Base-by-base conservation (phyloP, 2,113 vertebrate species). In the Poeciliopsis prolifica region DNA sequence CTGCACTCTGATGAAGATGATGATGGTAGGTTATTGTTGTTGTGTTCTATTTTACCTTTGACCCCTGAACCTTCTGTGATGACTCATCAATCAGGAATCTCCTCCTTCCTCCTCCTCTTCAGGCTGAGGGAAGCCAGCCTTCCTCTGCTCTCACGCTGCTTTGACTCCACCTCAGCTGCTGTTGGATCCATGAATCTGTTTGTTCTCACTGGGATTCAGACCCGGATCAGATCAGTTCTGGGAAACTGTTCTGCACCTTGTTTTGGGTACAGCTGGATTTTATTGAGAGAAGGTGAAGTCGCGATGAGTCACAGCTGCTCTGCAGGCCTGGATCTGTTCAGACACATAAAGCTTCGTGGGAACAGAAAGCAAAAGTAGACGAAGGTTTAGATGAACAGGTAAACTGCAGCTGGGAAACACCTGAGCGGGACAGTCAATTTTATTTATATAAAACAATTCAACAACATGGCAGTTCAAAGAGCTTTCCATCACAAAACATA, bases 11-110 rank as follows among this genome's bases (percentile, higher is more conserved):
- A 24, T 30, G 61, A 70, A 42, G 75, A 65, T 33, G 9, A 58
- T 24, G 51, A 9, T n/a, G 22, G 1, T 48, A 65, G 65, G 26
- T 64, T 69, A 65, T 76, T 66, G 68, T 66, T 71, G 29, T 58
- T 54, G 40, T 42, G 12, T 62, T 40, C 24, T 61, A 13, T 66
- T 19, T 77, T 73, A 85, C 70, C 48, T 79, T 75, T 67, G 60
- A 84, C 73, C 80, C 19, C 42, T 75, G 74, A n/a, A n/a, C 48
- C 40, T 74, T 80, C 63, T 80, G 35, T 26, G 61, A 67, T 84
- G 71, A 80, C 30, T 84, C 79, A 82, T 74, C 64, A 61, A 31
- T 61, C 33, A 31, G 60, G 17, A 31, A 51, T 68, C 42, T 28
- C 40, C 74, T 70, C 17, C 54, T 14, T 60, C 54, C 37, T 69